Percentiles rank a stretch among this genome's conserved stretches.
These are phyloP conservation scores for Percopsis omiscomaycus DNA, from an alignment of 2,797 vertebrate genomes.

Conservation along the genomic window DNA sequence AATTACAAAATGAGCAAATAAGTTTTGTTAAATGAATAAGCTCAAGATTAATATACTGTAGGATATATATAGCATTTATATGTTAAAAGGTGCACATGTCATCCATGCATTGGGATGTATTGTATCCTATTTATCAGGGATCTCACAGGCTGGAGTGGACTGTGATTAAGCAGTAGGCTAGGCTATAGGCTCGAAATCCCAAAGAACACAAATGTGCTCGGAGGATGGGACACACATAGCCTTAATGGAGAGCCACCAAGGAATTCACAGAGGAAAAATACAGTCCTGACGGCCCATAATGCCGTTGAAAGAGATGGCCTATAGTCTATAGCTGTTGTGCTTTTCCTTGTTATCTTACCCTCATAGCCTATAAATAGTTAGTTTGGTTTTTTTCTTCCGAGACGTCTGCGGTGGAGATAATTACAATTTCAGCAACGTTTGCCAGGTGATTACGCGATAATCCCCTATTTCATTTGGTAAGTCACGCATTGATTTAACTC, in stretches of 20 bases:
- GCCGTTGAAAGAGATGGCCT: constrained; percentile 36
- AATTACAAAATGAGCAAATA: no score
- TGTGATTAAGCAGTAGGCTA: constrained; percentile 23
- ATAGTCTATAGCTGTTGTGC: constrained; percentile 53
- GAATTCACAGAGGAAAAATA: constrained; percentile 23
- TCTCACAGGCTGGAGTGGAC: not conserved
- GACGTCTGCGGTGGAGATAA: constrained; percentile 73
- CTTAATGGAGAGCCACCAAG: constrained; percentile 12
- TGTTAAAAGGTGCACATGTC: not conserved
- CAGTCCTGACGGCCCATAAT: constrained; percentile 36
- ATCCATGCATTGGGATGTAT: not conserved
- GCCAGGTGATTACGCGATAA: constrained; percentile 80
- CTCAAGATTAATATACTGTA: no score
- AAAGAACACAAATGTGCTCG: not conserved
- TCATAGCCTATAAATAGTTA: constrained; percentile 68
- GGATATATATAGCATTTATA: no score
- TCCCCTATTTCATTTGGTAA: constrained; percentile 83
- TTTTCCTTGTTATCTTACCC: constrained; percentile 65
- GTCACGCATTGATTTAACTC: constrained; percentile 80
- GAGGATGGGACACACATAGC: constrained; percentile 27
- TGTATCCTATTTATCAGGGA: not conserved
- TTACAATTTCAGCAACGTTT: constrained; percentile 79
- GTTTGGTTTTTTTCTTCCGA: constrained; percentile 66
- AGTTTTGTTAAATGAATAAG: no score
- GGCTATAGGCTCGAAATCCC: not conserved